Conservation (phyloP, 2,113 vertebrate species). For the Periophthalmus modestus region DNA sequence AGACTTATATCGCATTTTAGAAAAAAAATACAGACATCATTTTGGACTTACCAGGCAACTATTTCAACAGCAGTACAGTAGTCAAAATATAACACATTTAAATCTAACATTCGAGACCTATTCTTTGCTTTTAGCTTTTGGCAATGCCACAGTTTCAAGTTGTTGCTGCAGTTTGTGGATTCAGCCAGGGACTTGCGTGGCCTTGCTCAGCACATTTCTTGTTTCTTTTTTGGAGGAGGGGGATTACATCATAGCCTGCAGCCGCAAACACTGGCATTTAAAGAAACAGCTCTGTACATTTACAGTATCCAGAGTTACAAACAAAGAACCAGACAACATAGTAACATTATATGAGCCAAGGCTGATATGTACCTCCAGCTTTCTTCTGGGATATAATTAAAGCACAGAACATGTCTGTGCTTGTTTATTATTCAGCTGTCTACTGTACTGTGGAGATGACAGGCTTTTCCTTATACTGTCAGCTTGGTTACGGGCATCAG, state of each 20-base stretch:
- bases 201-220: conserved; percentile 15
- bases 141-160: conserved; percentile 13
- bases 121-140: background rate
- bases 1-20: no score
- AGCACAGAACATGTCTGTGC: background rate
- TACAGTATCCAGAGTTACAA: background rate
- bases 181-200: conserved; percentile 35
- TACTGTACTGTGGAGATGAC: conserved; percentile 9
- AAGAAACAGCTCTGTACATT: conserved; percentile 19
- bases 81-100: background rate
- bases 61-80: background rate
- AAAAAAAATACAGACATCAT: no score
- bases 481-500: conserved; percentile 26
- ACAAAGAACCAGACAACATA: background rate
- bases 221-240: conserved; percentile 32
- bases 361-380: conserved; percentile 1
- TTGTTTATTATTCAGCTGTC: conserved; percentile 19
- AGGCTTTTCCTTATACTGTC: conserved; percentile 18
- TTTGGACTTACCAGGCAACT: no score
- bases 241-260: conserved; percentile 62
- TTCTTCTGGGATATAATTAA: conserved; percentile 24
- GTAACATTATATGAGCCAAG: background rate
- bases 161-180: conserved; percentile 46
- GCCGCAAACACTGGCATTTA: conserved; percentile 32
- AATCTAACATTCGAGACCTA: background rate